Conservation (phyloP, 2,113 vertebrate genomes). For the Oreochromis aureus region DNA sequence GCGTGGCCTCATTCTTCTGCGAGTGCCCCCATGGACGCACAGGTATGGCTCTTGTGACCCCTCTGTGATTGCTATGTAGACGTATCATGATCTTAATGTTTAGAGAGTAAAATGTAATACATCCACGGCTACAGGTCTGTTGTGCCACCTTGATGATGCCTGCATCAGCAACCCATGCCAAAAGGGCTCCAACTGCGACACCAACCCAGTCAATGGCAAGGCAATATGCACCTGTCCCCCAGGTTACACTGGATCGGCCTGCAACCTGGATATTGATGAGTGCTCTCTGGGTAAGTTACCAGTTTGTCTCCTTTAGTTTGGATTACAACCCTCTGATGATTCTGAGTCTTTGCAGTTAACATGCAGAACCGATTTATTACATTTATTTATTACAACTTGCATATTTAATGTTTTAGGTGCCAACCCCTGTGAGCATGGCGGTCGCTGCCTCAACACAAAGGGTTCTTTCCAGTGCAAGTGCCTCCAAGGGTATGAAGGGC, state of each 20-base stretch:
- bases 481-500: slow-evolving; percentile 86
- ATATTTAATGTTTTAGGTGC: slow-evolving; percentile 72
- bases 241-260: slow-evolving; percentile 88
- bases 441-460: slow-evolving; percentile 92
- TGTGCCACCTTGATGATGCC: slow-evolving; percentile 91
- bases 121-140: slow-evolving; percentile 72
- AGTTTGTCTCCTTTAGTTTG: neutral
- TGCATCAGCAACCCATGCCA: slow-evolving; percentile 98
- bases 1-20: slow-evolving; percentile 96
- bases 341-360: neutral
- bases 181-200: slow-evolving; percentile 95
- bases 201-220: slow-evolving; percentile 94
- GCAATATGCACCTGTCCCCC: slow-evolving; percentile 95
- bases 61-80: neutral
- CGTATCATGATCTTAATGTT: no score
- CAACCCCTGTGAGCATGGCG: slow-evolving; percentile 92
- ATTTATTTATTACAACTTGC: neutral
- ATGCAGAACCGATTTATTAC: neutral
- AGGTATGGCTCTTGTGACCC: slow-evolving; percentile 60
- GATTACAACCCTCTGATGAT: neutral
- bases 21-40: slow-evolving; percentile 93
- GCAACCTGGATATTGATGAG: slow-evolving; percentile 92
- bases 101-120: neutral
- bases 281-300: slow-evolving; percentile 80
- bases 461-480: slow-evolving; percentile 95